A percentile compares a stretch with the other conserved stretches of the same genome.
Conservation (phyloP, 2,888 invertebrate species). For the Creontiades dilutus region DNA sequence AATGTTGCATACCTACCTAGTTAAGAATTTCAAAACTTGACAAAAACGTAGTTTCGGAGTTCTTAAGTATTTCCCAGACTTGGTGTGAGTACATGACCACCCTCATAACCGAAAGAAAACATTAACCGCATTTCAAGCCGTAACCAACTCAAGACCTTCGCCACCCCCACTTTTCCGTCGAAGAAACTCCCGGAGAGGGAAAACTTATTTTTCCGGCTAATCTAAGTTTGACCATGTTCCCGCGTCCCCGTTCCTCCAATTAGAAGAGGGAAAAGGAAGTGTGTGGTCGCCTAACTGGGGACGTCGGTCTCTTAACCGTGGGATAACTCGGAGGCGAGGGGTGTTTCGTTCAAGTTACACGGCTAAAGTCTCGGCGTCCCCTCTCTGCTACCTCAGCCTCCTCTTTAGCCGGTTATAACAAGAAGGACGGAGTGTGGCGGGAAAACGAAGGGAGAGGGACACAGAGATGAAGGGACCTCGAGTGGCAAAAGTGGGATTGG, state of each 20-base stretch:
- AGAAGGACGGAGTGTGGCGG: not conserved
- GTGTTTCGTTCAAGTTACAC: not conserved
- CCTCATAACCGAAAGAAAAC: not conserved
- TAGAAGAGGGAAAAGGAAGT: not conserved
- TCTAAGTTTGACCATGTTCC: constrained; percentile 29
- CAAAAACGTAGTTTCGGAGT: too few relatives aligned
- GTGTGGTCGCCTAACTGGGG: not conserved
- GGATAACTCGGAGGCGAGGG: not conserved
- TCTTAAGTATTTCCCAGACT: too few relatives aligned
- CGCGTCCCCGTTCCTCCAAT: constrained; percentile 1
- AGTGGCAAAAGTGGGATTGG: constrained; percentile 20
- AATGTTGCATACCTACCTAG: too few relatives aligned
- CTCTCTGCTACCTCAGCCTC: not conserved
- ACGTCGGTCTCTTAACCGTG: too few relatives aligned
- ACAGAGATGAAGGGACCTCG: not conserved
- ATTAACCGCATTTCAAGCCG: not conserved
- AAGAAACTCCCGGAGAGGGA: not conserved
- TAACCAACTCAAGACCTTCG: not conserved
- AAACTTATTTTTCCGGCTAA: constrained; percentile 39
- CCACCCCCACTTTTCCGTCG: not conserved
- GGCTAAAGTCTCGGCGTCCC: not conserved
- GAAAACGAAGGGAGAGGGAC: not conserved
- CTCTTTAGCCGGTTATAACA: not conserved
- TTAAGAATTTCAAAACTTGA: too few relatives aligned
- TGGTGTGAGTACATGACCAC: too few relatives aligned